Base-by-base conservation (phyloP, 2,888 invertebrate species). In the Emmelina monodactyla region DNA sequence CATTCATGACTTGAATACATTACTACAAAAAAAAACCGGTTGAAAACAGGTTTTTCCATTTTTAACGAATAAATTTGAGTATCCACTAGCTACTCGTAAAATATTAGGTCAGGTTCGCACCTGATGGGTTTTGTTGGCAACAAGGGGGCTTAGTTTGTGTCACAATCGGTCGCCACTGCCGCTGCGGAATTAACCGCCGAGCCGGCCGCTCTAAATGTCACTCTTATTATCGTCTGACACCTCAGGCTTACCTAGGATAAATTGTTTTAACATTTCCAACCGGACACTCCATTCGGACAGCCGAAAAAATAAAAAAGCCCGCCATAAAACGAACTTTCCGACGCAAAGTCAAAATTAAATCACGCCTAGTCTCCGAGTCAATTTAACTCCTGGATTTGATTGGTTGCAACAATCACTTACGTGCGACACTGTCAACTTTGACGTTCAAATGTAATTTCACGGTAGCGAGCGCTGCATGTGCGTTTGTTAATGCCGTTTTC, bases 201-300 rank as follows among this genome's bases (percentile, higher is more conserved):
- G 45, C 52, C 53, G 54, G 61, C 50, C 58, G 66, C 67, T 73
- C 67, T 60, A 71, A 78, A 72, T 72, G 79, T 78, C 79, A 78
- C 73, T 78, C 71, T 76, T 79, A 78, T 78, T 76, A 79, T 72
- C 67, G 53, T 73, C 66, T 69, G 79, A 78, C 79, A 76, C 64
- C 65, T 58, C 49, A 55, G 76, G 79, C 76, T 79, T 79, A 76
- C 67, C 61, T 62, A 61, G 73, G 69, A 73, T 78, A 75, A 76
- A 79, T 72, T 78, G 76, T 78, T 78, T 75, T 68, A 76, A 62
- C 73, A 59, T 76, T 75, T 50, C 55, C 58, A 57, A 62, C 65
- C 61, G 53, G 51, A 63, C 50, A 66, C n/a, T n/a, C n/a, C n/a
- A n/a, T n/a, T n/a, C n/a, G n/a, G n/a, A n/a, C n/a, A n/a, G n/a